phyloP scores from a whole-genome alignment of 2,888 invertebrate species.

The Erebia ligea region DNA sequence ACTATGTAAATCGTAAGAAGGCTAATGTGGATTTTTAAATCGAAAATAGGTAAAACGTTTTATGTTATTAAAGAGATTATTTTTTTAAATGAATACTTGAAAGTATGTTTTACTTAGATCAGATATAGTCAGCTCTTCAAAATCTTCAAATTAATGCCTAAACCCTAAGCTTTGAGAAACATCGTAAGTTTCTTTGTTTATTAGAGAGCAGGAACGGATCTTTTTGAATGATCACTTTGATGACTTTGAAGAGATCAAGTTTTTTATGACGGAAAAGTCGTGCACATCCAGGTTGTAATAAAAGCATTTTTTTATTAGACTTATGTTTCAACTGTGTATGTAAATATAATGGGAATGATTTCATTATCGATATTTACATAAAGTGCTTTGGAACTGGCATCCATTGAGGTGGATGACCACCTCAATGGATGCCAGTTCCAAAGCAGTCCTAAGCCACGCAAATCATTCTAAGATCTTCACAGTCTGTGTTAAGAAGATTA shows the following conservation, averaged over 20 bases:
- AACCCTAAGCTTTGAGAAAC: neutral
- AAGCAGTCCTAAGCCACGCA: neutral
- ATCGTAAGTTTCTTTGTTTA: neutral
- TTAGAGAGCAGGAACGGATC: conserved; percentile 1
- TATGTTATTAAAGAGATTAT: neutral
- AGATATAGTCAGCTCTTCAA: neutral
- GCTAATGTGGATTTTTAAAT: neutral
- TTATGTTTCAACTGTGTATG: no score
- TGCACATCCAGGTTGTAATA: neutral
- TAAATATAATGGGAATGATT: no score
- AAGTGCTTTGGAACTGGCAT: no score
- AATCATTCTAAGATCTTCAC: neutral
- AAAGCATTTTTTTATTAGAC: neutral
- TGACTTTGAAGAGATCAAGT: conserved; percentile 4
- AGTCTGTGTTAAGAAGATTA: neutral
- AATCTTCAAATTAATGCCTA: neutral
- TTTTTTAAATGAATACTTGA: neutral
- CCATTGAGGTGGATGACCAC: no score
- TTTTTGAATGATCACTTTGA: no score
- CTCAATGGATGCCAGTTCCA: neutral
- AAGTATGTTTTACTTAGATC: neutral
- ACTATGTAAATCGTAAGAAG: neutral
- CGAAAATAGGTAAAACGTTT: neutral
- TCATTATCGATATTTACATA: no score
- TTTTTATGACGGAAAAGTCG: conserved; percentile 2